Base-by-base conservation (phyloP, 2,888 invertebrate genomes). In the Carabus problematicus region DNA sequence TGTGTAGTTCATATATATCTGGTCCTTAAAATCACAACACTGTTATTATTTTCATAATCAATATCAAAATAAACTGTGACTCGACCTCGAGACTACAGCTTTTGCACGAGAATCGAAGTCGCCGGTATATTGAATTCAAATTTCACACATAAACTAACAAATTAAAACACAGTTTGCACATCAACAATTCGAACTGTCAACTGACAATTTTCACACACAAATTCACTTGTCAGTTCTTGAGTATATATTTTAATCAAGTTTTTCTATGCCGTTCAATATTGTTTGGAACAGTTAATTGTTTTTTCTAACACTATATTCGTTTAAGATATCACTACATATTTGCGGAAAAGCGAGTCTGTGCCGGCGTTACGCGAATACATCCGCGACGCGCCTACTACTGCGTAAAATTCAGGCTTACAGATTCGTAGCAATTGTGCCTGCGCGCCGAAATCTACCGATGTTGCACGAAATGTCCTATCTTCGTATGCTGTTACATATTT, bases 331-430 rank as follows among this genome's bases (percentile, higher is more conserved):
- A 64, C 56, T 45, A 64, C 56, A 64, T 64, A 39, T 29, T 64
- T 63, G 41, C 11, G 14, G 16, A 56, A 52, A 29, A 19, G 16
- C 19, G 43, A 16, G 19, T 61, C 18, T 54, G n/a, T 16, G 16
- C 64, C 64, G 64, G 54, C 60, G 52, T 49, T 16, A 45, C 56
- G 41, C 52, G 8, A 42, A 8, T n/a, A 14, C n/a, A 7, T 42
- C 16, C n/a, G 14, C 60, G 67, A 49, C 67, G 54, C 60, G 67
- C 67, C 67, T 67, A 60, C 52, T 41, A 67, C 67, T 67, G 43
- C 52, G 54, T 60, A 19, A 49, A 59, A 29, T 56, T 56, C n/a
- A 39, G 12, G 39, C 29, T 18, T 18, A 39, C 52, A 52, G 19
- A n/a, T 56, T 39, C 56, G 19, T 29, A 40, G 29, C 39, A 39